Base-by-base conservation (phyloP, 2,797 vertebrate species). In the Trachops cirrhosus region DNA sequence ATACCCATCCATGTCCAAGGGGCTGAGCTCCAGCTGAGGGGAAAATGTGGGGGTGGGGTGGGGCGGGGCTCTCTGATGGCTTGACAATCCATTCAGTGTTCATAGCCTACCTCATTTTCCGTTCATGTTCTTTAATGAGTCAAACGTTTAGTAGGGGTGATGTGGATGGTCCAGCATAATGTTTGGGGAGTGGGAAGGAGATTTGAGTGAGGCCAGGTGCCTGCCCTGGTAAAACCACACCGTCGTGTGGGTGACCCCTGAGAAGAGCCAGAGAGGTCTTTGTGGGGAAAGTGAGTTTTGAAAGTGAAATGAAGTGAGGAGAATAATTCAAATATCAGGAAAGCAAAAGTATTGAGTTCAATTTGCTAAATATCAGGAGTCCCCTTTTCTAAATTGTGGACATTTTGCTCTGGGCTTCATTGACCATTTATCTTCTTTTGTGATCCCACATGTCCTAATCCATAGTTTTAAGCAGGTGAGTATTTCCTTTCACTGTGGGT, bases 391-490 rank as follows among this genome's bases (percentile, higher is more conserved):
- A 18, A 24, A 3, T 32, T 48, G 0, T 26, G 86, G 41, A 41
- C 6, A 4, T 57, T 75, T 74, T 71, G 1, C 37, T 96, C 78
- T 26, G 34, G 48, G 34, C 82, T 93, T 97, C 73, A 24, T 77
- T 41, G 84, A 12, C 1, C 5, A 37, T 70, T 68, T 82, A 26
- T 2, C 4, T 52, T 93, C 68, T 92, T 86, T 86, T 95, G 94
- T 93, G 82, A 44, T 32, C 86, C n/a, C 1, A 41, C 85, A 18
- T 94, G 3, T 11, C 0, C 24, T 37, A n/a, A 41, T 73, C 18
- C 14, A 18, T 75, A 54, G 32, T 96, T 96, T 97, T 26, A 90
- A 96, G 57, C 59, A 48, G 29, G 19, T 86, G 54, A 46, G 1
- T 50, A 0, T 80, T 83, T 89, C 57, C 75, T 88, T 89, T 94